Percentiles rank a stretch among this genome's conserved stretches.
phyloP scores from a whole-genome alignment of 1,140 invertebrate species.

The Heliothis virescens region DNA sequence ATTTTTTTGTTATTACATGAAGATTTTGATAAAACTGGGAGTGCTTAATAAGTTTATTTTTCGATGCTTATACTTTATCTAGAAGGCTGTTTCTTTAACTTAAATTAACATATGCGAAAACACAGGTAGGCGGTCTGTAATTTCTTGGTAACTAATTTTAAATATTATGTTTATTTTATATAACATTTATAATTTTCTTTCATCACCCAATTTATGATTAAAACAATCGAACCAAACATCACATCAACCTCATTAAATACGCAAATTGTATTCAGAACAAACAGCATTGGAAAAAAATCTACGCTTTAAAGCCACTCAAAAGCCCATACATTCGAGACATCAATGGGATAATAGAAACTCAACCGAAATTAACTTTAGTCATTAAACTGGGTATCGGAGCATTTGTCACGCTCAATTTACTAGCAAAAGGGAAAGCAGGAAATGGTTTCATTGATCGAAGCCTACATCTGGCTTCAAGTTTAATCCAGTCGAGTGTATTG shows the following conservation, averaged over 20 bases:
- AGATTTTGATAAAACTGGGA: no score
- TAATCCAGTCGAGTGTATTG: constrained; percentile 13
- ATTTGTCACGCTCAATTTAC: constrained; percentile 67
- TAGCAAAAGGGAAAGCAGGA: constrained; percentile 58
- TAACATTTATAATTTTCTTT: no score
- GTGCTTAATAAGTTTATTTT: no score
- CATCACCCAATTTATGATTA: not conserved
- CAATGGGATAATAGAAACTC: constrained; percentile 47
- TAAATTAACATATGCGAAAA: no score
- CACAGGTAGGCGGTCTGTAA: no score
- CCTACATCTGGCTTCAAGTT: constrained; percentile 26
- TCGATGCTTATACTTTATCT: no score
- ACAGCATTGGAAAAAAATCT: constrained; percentile 1
- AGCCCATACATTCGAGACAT: constrained; percentile 38
- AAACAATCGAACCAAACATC: not conserved
- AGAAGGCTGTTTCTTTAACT: no score
- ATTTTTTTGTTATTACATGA: no score
- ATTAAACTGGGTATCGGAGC: constrained; percentile 61
- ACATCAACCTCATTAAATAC: not conserved
- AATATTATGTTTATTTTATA: no score
- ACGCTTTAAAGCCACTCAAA: constrained; percentile 19
- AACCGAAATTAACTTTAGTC: constrained; percentile 63
- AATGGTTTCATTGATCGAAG: constrained; percentile 61
- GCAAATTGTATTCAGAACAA: not conserved
- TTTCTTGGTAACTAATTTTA: no score